Conservation (phyloP, 1,140 invertebrate genomes). For the Ericerus pela region DNA sequence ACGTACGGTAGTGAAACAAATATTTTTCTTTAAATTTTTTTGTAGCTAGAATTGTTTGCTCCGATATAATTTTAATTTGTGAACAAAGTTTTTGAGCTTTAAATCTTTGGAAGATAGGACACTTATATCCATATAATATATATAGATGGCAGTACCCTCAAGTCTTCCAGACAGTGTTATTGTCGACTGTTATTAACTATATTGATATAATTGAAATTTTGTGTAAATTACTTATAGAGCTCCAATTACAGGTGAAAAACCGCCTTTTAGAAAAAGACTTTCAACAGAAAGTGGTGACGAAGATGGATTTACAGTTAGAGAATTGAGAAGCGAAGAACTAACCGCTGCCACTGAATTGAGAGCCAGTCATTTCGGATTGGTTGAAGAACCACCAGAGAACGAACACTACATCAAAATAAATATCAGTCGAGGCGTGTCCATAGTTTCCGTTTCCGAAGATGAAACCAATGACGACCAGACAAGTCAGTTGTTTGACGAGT, state of each 20-base stretch:
- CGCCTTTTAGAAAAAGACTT: not conserved
- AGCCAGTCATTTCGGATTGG: slow-evolving; percentile 28
- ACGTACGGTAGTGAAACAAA: too few relatives aligned
- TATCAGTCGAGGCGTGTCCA: slow-evolving; percentile 41
- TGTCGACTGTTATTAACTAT: too few relatives aligned
- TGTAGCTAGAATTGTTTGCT: too few relatives aligned
- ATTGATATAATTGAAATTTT: too few relatives aligned
- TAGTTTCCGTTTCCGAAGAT: slow-evolving; percentile 47
- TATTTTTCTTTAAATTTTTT: too few relatives aligned
- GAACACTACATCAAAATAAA: slow-evolving; percentile 26
- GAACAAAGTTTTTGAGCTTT: too few relatives aligned
- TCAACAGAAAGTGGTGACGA: not conserved
- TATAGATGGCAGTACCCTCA: too few relatives aligned
- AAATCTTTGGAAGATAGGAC: too few relatives aligned
- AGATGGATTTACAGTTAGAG: not conserved
- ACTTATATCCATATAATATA: too few relatives aligned
- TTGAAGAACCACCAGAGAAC: slow-evolving; percentile 33
- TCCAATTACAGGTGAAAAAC: not conserved
- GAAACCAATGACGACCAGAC: slow-evolving; percentile 28
- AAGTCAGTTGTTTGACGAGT: not conserved
- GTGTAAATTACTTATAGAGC: too few relatives aligned
- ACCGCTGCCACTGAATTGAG: not conserved
- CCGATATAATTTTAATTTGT: too few relatives aligned
- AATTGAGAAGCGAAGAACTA: slow-evolving; percentile 1
- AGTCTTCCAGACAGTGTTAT: too few relatives aligned